Base-by-base conservation (phyloP, 2,888 invertebrate genomes). In the Serrognathus titanus region DNA sequence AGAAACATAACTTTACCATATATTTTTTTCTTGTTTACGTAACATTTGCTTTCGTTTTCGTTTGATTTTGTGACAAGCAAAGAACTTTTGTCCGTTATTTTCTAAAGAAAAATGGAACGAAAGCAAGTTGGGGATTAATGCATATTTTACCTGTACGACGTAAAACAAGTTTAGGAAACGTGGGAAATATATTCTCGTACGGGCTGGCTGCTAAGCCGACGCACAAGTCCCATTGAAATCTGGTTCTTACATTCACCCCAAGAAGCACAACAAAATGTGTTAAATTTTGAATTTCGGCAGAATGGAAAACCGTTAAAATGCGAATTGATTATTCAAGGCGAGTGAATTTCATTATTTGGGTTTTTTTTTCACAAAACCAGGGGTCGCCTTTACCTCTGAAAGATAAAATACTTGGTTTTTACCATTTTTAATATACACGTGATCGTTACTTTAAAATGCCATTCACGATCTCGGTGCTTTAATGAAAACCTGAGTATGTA, bases 81-180 rank as follows among this genome's bases (percentile, higher is more conserved):
- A 31, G 24, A 31, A 31, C 24, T 31, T 31, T 31, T 31, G 24
- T 31, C 58, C 48, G 48, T 58, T 58, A 55, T 58, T 36, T 20
- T 20, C 48, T 31, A 35, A 48, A 51, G 53, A 53, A 59, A 53
- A 54, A 54, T 49, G 54, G 48, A 53, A 46, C 53, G 55, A 53
- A 48, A 53, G 55, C 55, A 53, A 57, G 60, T 58, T 54, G 53
- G 51, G 53, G 55, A 49, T 31, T 3, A 3, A 31, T 58, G 55
- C 55, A 58, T 58, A 55, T 58, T 63, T 61, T 64, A 61, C 61
- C 63, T 63, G 60, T 55, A 55, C 53, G 53, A 38, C 55, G 54
- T 60, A 63, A 63, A 64, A 64, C 63, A 61, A 64, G 63, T 63
- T 62, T 55, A 50, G 41, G n/a, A 52, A 58, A 60, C 64, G 64